Evolutionary conservation across 2,888 invertebrate genomes (phyloP).

Genomic region (Nasonovia ribisnigri): DNA sequence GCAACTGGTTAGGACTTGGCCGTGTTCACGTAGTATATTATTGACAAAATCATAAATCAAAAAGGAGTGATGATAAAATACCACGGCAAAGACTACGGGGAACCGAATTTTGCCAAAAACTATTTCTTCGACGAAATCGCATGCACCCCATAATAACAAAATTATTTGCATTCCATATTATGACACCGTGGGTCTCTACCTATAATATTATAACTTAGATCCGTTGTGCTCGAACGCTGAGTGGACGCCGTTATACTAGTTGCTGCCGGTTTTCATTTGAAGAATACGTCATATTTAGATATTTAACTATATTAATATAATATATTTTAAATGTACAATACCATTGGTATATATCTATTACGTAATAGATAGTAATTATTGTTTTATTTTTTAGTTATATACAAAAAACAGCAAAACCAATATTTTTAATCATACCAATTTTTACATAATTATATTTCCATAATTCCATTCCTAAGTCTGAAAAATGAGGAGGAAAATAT

Average conservation of each 20-base stretch:
- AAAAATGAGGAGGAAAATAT: too few species aligned
- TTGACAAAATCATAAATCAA: neutral
- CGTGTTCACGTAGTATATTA: neutral
- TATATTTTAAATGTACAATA: too few species aligned
- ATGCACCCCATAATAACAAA: neutral
- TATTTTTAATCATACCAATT: too few species aligned
- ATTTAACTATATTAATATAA: neutral
- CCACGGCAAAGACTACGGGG: neutral
- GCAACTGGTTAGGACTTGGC: neutral
- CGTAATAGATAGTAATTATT: neutral
- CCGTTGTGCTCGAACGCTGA: neutral
- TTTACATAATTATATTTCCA: too few species aligned
- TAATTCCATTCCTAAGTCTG: too few species aligned
- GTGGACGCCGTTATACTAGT: neutral
- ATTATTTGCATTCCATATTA: neutral
- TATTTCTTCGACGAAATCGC: neutral
- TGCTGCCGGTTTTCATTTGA: neutral
- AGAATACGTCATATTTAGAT: neutral
- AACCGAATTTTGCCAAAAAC: neutral
- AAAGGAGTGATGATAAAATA: neutral
- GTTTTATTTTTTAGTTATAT: too few species aligned
- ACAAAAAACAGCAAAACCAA: too few species aligned
- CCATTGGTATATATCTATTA: too few species aligned
- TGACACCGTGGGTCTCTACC: neutral
- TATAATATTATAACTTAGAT: neutral